Conservation (phyloP, 2,797 vertebrate genomes). For the Prionace glauca region DNA sequence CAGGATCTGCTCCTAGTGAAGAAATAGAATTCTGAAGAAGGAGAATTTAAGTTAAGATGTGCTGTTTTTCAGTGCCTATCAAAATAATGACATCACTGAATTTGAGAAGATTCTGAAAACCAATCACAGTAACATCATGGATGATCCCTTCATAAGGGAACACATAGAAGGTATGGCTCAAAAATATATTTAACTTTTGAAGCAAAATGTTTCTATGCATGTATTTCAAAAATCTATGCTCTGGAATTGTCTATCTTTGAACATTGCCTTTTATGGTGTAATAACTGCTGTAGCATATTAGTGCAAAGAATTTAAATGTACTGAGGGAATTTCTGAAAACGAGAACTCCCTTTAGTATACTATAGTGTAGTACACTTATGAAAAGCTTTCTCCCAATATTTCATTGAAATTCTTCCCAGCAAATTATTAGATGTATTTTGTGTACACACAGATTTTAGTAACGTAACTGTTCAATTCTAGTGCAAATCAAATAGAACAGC, state of each 20-base stretch:
- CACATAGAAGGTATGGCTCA: constrained; percentile 88
- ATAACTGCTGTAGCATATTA: not conserved
- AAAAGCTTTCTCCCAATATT: not conserved
- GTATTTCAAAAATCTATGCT: not conserved
- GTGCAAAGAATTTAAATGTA: not conserved
- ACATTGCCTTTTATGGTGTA: not conserved
- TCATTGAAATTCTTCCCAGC: not conserved
- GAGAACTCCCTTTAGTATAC: not conserved
- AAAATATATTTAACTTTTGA: not conserved
- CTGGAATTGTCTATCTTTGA: not conserved
- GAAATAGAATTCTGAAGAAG: constrained; percentile 11
- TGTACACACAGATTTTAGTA: not conserved
- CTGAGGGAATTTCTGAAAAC: not conserved
- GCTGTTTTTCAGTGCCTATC: constrained; percentile 80
- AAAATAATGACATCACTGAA: constrained; percentile 99
- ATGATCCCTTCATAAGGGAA: constrained; percentile 97
- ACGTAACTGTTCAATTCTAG: not conserved
- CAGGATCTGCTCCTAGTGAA: not conserved
- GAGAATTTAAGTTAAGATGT: constrained; percentile 38
- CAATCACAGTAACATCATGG: constrained; percentile 99
- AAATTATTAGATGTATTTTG: not conserved
- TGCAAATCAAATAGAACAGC: not conserved
- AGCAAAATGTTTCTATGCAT: not conserved
- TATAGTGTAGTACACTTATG: not conserved
- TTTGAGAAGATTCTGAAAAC: constrained; percentile 99